Percentiles rank a stretch among this genome's conserved stretches.
Conservation (phyloP, 2,888 invertebrate species). For the Idaea biselata region DNA sequence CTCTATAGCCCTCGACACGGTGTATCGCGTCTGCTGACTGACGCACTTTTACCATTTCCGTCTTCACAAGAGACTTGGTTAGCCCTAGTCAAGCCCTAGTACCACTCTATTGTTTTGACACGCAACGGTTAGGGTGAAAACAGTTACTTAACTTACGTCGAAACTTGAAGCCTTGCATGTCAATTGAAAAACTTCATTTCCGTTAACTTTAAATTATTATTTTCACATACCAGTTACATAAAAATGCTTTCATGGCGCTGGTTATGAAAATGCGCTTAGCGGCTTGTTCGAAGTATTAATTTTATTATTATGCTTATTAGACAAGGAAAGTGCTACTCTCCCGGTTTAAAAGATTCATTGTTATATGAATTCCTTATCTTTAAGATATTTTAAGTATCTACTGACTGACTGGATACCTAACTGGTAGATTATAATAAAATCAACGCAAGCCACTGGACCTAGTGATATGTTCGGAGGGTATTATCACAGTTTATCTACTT, state of each 20-base stretch:
- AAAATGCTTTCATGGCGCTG: neutral
- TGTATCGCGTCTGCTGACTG: slow-evolving; percentile 43
- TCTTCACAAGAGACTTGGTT: slow-evolving; percentile 37
- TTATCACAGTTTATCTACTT: too few species aligned
- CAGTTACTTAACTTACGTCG: neutral
- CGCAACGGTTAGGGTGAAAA: slow-evolving; percentile 6
- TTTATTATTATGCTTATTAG: neutral
- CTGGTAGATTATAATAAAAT: too few species aligned
- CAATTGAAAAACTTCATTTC: neutral
- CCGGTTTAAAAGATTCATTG: neutral
- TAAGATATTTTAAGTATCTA: too few species aligned
- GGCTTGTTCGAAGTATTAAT: neutral
- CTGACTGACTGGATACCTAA: too few species aligned
- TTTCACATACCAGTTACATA: slow-evolving; percentile 37
- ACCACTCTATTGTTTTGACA: slow-evolving; percentile 23
- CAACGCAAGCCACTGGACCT: too few species aligned
- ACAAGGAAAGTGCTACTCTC: neutral
- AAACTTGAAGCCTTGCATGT: neutral
- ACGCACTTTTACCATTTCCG: slow-evolving; percentile 59
- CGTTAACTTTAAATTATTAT: slow-evolving; percentile 4
- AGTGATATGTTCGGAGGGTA: too few species aligned
- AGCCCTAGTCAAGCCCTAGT: slow-evolving; percentile 20
- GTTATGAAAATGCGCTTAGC: neutral
- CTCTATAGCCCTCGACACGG: slow-evolving; percentile 36
- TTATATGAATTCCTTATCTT: neutral